phyloP scores from a whole-genome alignment of 2,888 invertebrate species.

The Tachystola acroxantha region DNA sequence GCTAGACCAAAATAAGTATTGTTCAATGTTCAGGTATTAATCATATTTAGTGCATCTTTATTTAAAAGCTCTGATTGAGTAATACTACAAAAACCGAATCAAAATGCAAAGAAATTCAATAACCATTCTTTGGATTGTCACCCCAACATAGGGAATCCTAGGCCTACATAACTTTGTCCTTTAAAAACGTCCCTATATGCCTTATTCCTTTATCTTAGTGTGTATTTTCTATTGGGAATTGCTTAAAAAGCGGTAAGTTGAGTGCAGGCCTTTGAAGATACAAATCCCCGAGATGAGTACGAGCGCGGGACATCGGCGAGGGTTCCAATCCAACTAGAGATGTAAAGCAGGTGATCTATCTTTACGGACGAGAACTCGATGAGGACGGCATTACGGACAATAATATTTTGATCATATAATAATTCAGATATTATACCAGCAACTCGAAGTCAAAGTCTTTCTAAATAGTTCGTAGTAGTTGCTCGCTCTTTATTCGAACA shows the following conservation, averaged over 20 bases:
- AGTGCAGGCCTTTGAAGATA: conserved; percentile 32
- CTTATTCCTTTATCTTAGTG: conserved; percentile 26
- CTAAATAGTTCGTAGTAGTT: too few species aligned
- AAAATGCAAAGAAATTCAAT: conserved; percentile 73
- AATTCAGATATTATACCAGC: too few species aligned
- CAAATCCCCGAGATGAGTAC: conserved; percentile 65
- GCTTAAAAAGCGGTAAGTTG: conserved; percentile 15
- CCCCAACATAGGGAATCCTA: conserved; percentile 50
- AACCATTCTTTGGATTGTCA: conserved; percentile 69
- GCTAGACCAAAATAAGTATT: too few species aligned
- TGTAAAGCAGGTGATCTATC: not conserved
- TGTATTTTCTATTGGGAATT: conserved; percentile 25
- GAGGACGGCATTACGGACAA: too few species aligned
- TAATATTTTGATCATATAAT: too few species aligned
- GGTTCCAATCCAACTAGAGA: conserved; percentile 10
- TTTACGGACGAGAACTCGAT: too few species aligned
- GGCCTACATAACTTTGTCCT: conserved; percentile 19
- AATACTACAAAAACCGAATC: too few species aligned
- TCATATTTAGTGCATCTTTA: too few species aligned
- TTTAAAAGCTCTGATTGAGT: too few species aligned
- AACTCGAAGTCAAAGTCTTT: too few species aligned
- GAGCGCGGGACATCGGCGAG: conserved; percentile 49
- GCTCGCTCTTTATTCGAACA: too few species aligned
- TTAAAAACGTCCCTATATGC: not conserved
- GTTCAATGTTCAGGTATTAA: too few species aligned